Evolutionary conservation across 2,113 vertebrate species (phyloP), one percentile per base, ranked within the genome.

Genomic region (Phalacrocorax carbo): DNA sequence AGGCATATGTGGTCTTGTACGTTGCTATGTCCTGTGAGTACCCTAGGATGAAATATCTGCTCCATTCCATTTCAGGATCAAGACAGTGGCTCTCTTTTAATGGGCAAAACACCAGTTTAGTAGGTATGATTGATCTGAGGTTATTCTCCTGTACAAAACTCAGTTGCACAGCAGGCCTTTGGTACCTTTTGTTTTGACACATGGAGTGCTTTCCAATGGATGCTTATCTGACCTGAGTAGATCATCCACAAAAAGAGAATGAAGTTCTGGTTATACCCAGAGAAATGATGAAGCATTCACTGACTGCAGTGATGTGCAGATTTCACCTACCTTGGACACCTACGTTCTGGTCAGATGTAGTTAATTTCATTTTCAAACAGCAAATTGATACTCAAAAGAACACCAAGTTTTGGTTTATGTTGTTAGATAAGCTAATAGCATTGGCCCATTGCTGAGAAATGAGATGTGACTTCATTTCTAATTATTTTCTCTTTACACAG

Each of bases 401-500:
- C 32, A 79, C 7, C 0, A 2, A 64, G 22, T 52, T 85, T 60
- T 52, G 58, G 9, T 75, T 77, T 38, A n/a, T 26, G 38, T n/a
- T 68, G 44, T 42, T 64, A 58, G 34, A 57, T 49, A 61, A 83
- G 30, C 10, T 30, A 52, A 54, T 22, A 58, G 34, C 62, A 38
- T 72, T 25, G 13, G 16, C 8, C 34, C 22, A 11, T 17, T 73
- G 21, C 34, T 93, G 25, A 90, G 34, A 91, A 94, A 71, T 49
- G 18, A 58, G 13, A 48, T 65, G 58, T 34, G 25, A 91, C 61
- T 46, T 82, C 2, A 62, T 64, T 77, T 72, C 15, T 75, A 94
- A 82, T 52, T 95, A 54, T 73, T 80, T 93, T 88, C 18, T 58
- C 27, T 93, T 81, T 93, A 52, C 25, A 75, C 17, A 36, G 23